Conservation (phyloP, 2,113 vertebrate genomes). For the Serinus canaria region DNA sequence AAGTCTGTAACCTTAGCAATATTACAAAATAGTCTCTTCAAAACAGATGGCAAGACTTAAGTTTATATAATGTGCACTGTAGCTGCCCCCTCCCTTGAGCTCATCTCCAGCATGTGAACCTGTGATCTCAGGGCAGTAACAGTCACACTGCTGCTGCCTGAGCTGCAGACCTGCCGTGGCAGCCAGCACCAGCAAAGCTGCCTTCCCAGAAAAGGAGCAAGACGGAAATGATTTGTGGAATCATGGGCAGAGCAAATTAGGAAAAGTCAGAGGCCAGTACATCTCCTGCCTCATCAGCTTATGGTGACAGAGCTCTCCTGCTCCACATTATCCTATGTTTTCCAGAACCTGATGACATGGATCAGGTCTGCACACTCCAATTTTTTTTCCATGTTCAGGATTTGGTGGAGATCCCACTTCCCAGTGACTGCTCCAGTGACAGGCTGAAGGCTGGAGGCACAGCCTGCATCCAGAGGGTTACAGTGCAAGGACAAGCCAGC, state of each 20-base stretch:
- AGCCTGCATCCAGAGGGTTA: slow-evolving; percentile 6
- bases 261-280: not conserved
- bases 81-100: not conserved
- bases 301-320: not conserved
- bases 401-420: not conserved
- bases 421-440: not conserved
- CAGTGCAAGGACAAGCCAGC: not conserved
- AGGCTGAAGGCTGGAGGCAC: not conserved
- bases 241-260: not conserved
- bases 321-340: not conserved
- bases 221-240: not conserved
- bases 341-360: not conserved
- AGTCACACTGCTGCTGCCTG: not conserved
- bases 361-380: not conserved
- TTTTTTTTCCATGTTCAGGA: not conserved
- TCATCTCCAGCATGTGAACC: not conserved
- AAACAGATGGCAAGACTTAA: not conserved
- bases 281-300: not conserved
- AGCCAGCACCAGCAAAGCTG: not conserved
- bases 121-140: not conserved
- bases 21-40: not conserved
- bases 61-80: not conserved
- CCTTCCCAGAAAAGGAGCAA: not conserved
- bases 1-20: not conserved
- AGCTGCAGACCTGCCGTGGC: not conserved